phyloP scores from a whole-genome alignment of 2,797 vertebrate species.

The Eulemur rubriventer region DNA sequence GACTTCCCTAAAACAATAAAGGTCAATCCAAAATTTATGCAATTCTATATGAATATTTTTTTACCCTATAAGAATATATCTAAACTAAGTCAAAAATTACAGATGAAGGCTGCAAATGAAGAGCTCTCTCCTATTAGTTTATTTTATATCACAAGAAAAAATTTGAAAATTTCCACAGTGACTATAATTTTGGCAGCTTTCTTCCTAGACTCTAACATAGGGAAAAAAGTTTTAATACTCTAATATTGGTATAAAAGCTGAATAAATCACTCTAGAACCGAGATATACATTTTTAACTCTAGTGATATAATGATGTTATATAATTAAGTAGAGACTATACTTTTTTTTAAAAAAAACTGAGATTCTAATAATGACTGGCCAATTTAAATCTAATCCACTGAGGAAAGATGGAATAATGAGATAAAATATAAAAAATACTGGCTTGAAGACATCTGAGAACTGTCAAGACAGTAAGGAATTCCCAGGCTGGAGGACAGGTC shows the following conservation, averaged over 20 bases:
- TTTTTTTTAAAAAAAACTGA: background rate
- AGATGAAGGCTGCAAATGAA: background rate
- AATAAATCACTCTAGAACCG: background rate
- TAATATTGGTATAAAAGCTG: background rate
- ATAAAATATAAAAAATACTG: background rate
- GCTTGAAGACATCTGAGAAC: background rate
- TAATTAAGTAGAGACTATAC: background rate
- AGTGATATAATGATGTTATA: background rate
- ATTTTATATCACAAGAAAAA: background rate
- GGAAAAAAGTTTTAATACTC: background rate
- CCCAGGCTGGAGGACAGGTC: background rate
- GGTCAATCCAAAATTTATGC: background rate
- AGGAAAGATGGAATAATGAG: background rate
- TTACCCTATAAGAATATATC: background rate
- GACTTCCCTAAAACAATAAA: background rate
- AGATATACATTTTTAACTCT: background rate
- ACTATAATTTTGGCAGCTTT: background rate
- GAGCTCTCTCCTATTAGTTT: background rate
- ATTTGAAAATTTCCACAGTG: background rate
- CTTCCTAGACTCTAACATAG: background rate
- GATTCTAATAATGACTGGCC: background rate
- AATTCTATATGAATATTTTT: background rate
- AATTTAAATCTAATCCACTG: background rate
- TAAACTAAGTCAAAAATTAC: conserved; percentile 16
- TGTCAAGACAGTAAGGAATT: background rate